Conservation (phyloP, 37 sponge, comb jelly and placozoan genomes). For the Theonella swinhoei region DNA sequence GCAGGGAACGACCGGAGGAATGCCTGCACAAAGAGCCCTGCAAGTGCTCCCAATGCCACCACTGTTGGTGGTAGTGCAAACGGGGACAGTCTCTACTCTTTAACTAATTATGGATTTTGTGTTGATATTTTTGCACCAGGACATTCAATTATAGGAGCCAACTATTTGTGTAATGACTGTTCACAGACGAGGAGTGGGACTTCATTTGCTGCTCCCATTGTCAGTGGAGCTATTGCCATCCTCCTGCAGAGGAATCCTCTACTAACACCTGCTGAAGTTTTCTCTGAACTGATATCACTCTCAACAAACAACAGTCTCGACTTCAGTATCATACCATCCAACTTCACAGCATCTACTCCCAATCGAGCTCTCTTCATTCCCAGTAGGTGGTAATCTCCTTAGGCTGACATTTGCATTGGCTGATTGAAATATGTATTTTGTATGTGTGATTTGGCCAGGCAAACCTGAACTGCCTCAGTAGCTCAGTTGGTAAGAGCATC, state of each 20-base stretch:
- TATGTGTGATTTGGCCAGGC: too few relatives aligned
- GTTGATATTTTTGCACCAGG: constrained; percentile 82
- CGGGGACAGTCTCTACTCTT: constrained; percentile 46
- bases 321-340: constrained; percentile 6
- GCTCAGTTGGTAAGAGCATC: too few relatives aligned
- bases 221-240: constrained; percentile 62
- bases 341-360: constrained; percentile 27
- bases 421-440: too few relatives aligned
- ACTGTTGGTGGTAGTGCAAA: constrained; percentile 64
- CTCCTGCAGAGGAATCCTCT: constrained; percentile 53
- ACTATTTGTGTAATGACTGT: constrained; percentile 40
- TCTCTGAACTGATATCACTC: constrained; percentile 6
- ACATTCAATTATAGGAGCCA: constrained; percentile 51
- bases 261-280: constrained; percentile 43
- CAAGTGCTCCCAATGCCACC: constrained; percentile 39
- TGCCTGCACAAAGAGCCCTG: constrained; percentile 61
- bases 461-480: too few relatives aligned
- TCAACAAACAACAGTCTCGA: constrained; percentile 26
- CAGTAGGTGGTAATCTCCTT: too few relatives aligned
- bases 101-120: constrained; percentile 65
- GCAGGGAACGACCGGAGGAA: constrained; percentile 62
- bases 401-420: too few relatives aligned
- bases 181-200: constrained; percentile 52
- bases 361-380: too few relatives aligned
- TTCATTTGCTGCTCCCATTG: constrained; percentile 64